Percentiles rank a stretch among this genome's conserved stretches.
Evolutionary conservation across 2,888 invertebrate species (phyloP).

Genomic region (Seira sanloemensis): DNA sequence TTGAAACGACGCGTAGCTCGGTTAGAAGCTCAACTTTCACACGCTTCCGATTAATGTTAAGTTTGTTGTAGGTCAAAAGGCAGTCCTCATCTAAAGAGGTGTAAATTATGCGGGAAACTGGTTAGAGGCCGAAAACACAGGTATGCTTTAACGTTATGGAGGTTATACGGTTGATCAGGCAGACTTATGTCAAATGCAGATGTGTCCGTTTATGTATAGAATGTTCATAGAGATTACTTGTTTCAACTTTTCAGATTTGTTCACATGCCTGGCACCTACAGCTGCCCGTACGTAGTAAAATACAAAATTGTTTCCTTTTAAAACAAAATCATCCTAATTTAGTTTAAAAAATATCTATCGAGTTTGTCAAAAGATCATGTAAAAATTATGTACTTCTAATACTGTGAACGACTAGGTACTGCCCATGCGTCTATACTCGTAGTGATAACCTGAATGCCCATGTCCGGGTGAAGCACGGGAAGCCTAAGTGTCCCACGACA

Average conservation of each 20-base stretch:
- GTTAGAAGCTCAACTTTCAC: too few relatives aligned
- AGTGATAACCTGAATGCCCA: constrained; percentile 73
- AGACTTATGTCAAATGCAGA: too few relatives aligned
- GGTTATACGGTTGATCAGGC: too few relatives aligned
- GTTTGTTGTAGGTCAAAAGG: too few relatives aligned
- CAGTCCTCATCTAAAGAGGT: constrained; percentile 73
- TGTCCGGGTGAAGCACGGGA: constrained; percentile 72
- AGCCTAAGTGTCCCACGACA: constrained; percentile 69
- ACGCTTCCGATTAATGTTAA: too few relatives aligned
- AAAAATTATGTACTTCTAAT: constrained; percentile 5
- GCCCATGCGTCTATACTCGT: constrained; percentile 70
- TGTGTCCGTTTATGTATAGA: too few relatives aligned
- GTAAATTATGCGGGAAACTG: constrained; percentile 73
- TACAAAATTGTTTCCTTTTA: constrained; percentile 20
- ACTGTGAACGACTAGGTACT: constrained; percentile 37
- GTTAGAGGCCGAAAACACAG: constrained; percentile 71
- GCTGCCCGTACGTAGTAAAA: constrained; percentile 47
- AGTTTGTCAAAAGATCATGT: too few relatives aligned
- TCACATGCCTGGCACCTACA: constrained; percentile 73
- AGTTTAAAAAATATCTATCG: too few relatives aligned
- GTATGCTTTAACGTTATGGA: too few relatives aligned
- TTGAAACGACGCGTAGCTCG: too few relatives aligned
- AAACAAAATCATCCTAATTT: constrained; percentile 17
- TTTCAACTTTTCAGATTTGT: constrained; percentile 69
- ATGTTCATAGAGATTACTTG: too few relatives aligned